phyloP scores from a whole-genome alignment of 2,797 vertebrate species.

The Steatocranus sp. region DNA sequence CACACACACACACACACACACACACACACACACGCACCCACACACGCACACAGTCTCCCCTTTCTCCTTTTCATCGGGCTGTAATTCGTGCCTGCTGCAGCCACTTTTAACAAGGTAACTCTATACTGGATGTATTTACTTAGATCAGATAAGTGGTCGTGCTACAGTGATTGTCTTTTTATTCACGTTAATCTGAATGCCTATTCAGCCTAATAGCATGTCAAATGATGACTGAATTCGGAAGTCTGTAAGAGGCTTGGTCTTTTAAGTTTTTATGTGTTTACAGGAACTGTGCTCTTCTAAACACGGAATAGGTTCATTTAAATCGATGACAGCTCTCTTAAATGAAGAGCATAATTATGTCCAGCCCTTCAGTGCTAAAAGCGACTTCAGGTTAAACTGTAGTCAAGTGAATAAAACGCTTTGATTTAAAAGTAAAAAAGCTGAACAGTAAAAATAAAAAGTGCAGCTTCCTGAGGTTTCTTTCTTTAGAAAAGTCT shows the following conservation, averaged over 20 bases:
- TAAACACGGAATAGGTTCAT: slow-evolving; percentile 11
- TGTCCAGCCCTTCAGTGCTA: neutral
- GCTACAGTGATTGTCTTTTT: neutral
- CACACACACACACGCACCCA: fast-evolving
- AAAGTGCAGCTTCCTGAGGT: neutral
- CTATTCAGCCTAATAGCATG: neutral
- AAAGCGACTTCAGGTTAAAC: neutral
- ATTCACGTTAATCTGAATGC: neutral
- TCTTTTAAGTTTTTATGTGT: slow-evolving; percentile 3
- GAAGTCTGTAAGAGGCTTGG: neutral
- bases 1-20: neutral
- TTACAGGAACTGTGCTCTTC: slow-evolving; percentile 9
- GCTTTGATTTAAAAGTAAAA: neutral
- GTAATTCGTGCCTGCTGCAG: neutral
- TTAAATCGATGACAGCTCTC: slow-evolving; percentile 13
- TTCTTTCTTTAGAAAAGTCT: neutral
- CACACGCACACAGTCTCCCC: neutral
- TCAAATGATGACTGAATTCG: neutral
- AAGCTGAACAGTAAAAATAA: neutral
- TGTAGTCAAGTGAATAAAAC: neutral
- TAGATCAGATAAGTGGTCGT: neutral
- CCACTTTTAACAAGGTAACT: neutral
- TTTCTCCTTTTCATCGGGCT: neutral
- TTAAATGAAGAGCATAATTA: slow-evolving; percentile 26
- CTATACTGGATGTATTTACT: neutral